A percentile compares a stretch with the other conserved stretches of the same genome.
These are phyloP conservation scores for Seriola dumerili DNA, from an alignment of 2,113 vertebrate genomes.

Conservation along the genomic window DNA sequence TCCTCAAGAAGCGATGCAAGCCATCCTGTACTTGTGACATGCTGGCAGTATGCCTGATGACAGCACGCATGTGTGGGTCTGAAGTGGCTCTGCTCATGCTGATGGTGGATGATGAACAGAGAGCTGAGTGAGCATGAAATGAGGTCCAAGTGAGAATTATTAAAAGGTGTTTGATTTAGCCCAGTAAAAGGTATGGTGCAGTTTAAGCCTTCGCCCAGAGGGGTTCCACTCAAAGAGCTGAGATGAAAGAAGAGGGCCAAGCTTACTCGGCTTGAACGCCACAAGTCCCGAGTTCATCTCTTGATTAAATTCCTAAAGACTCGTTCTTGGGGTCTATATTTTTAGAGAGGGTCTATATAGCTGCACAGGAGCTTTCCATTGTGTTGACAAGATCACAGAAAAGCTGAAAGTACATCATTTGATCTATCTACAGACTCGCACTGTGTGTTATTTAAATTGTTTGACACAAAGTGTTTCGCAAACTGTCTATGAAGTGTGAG, in stretches of 20 bases:
- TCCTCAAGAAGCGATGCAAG: constrained; percentile 76
- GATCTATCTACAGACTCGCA: not conserved
- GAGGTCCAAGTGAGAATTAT: constrained; percentile 58
- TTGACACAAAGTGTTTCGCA: constrained; percentile 17
- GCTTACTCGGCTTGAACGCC: constrained; percentile 40
- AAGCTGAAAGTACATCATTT: not conserved
- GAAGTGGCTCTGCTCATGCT: constrained; percentile 54
- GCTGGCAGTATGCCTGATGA: constrained; percentile 71
- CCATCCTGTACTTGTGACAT: constrained; percentile 76
- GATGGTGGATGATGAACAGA: constrained; percentile 70
- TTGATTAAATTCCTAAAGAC: constrained; percentile 51
- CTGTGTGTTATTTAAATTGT: constrained; percentile 1
- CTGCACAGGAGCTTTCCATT: not conserved
- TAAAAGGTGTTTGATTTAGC: constrained; percentile 71
- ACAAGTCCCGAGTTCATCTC: constrained; percentile 52
- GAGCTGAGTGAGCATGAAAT: constrained; percentile 69
- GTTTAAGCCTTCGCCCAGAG: constrained; percentile 57
- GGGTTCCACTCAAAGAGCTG: constrained; percentile 47
- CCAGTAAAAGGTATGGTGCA: constrained; percentile 53
- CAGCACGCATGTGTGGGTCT: constrained; percentile 64
- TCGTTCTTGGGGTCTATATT: constrained; percentile 20
- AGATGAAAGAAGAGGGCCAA: constrained; percentile 56
- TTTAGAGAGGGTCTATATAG: not conserved
- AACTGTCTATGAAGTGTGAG: constrained; percentile 11
- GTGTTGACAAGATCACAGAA: not conserved